phyloP scores from a whole-genome alignment of 2,888 invertebrate genomes.

The Aelia acuminata region DNA sequence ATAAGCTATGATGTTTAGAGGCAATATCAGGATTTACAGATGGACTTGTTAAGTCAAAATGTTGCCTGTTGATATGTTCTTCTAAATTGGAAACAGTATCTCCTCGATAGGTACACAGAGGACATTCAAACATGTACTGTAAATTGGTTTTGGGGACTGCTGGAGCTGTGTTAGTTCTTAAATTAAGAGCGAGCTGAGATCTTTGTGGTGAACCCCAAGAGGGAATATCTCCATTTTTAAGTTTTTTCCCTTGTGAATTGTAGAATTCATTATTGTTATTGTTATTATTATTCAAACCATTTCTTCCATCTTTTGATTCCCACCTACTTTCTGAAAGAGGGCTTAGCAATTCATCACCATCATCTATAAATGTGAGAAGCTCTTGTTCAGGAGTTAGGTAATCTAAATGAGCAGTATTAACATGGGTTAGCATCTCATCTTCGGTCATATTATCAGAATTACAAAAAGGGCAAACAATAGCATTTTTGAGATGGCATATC shows the following conservation, averaged over 20 bases:
- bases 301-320: constrained; percentile 60
- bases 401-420: constrained; percentile 87
- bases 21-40: constrained; percentile 67
- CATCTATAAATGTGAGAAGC: constrained; percentile 83
- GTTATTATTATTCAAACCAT: constrained; percentile 67
- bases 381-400: constrained; percentile 83
- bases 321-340: constrained; percentile 63
- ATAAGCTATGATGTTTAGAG: constrained; percentile 68
- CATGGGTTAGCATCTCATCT: constrained; percentile 83
- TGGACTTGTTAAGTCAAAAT: constrained; percentile 86
- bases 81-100: constrained; percentile 81
- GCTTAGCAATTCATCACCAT: constrained; percentile 71
- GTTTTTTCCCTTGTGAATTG: constrained; percentile 58
- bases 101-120: constrained; percentile 83
- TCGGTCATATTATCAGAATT: constrained; percentile 81
- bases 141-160: constrained; percentile 35
- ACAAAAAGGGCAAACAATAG: constrained; percentile 86
- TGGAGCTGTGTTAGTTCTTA: constrained; percentile 69
- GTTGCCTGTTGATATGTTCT: constrained; percentile 87
- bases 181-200: constrained; percentile 79
- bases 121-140: constrained; percentile 73
- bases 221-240: constrained; percentile 66
- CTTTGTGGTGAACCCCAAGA: constrained; percentile 83
- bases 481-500: constrained; percentile 83
- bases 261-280: constrained; percentile 69